Percentiles rank a stretch among this genome's conserved stretches.
Conservation (phyloP, 1,140 invertebrate species). For the Hyles euphorbiae region DNA sequence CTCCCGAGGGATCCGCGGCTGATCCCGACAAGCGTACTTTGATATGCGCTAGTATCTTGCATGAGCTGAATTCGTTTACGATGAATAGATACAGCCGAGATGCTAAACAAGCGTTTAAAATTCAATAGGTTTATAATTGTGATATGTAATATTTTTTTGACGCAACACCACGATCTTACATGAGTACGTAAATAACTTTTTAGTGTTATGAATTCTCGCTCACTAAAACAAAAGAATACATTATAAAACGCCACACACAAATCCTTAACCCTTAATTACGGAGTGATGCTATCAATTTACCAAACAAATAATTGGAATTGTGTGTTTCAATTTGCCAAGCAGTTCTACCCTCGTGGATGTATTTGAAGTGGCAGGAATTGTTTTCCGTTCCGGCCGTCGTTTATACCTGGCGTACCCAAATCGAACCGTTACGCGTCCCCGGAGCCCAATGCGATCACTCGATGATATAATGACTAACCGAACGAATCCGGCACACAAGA, state of each 20-base stretch:
- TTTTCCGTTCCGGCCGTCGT: not conserved
- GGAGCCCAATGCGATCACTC: slow-evolving; percentile 31
- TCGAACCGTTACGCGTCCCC: slow-evolving; percentile 46
- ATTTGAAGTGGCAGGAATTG: not conserved
- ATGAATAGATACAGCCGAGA: slow-evolving; percentile 14
- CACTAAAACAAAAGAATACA: too few species aligned
- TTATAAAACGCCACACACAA: too few species aligned
- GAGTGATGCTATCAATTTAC: too few species aligned
- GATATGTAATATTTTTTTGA: too few species aligned
- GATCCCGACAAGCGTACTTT: slow-evolving; percentile 51
- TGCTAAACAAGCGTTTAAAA: slow-evolving; percentile 2
- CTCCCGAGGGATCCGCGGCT: slow-evolving; percentile 36
- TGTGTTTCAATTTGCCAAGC: too few species aligned
- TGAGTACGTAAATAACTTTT: too few species aligned
- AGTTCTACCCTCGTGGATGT: too few species aligned
- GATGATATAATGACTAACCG: slow-evolving; percentile 55
- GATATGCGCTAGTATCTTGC: slow-evolving; percentile 42
- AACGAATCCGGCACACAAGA: slow-evolving; percentile 8
- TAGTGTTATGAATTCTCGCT: too few species aligned
- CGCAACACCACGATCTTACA: too few species aligned
- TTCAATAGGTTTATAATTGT: not conserved
- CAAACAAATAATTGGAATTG: too few species aligned
- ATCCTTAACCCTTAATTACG: too few species aligned
- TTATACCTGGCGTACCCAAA: slow-evolving; percentile 10
- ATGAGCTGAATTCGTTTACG: slow-evolving; percentile 43